phyloP scores from a whole-genome alignment of 2,888 invertebrate genomes.

The Caenorhabditis wallacei region DNA sequence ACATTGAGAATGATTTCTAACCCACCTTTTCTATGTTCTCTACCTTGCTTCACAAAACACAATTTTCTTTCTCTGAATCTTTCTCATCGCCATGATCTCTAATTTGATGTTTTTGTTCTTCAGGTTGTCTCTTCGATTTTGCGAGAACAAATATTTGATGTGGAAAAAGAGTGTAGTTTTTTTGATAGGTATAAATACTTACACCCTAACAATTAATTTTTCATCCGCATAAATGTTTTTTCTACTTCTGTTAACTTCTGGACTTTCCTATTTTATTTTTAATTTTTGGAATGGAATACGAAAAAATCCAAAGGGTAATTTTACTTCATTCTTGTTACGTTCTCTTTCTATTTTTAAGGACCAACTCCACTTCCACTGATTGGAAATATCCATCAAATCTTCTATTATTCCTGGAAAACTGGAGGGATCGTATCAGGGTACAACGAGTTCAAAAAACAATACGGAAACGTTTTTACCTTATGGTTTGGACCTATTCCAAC shows the following conservation, averaged over 20 bases:
- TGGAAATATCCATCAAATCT: conserved; percentile 49
- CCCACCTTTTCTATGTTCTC: neutral
- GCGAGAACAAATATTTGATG: conserved; percentile 2
- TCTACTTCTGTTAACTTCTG: neutral
- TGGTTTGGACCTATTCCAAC: conserved; percentile 58
- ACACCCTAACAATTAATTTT: neutral
- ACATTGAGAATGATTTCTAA: neutral
- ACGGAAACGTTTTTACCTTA: conserved; percentile 57
- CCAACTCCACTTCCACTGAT: conserved; percentile 37
- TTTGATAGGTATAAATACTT: conserved; percentile 1
- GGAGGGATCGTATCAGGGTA: conserved; percentile 25
- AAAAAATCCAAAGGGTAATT: conserved; percentile 33
- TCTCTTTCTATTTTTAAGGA: neutral
- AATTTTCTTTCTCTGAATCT: neutral
- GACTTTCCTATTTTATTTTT: neutral
- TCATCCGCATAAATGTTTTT: conserved; percentile 1
- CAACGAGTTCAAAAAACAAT: conserved; percentile 14
- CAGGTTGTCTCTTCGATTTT: neutral
- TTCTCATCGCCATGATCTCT: neutral
- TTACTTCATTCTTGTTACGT: neutral
- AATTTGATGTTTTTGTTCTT: neutral
- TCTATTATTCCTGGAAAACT: conserved; percentile 15
- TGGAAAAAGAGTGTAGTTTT: conserved; percentile 12
- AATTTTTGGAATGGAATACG: conserved; percentile 8
- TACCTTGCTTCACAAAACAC: neutral